These are phyloP conservation scores for Drosophila willistoni DNA, from an alignment of 1,140 invertebrate species.

Conservation along the genomic window DNA sequence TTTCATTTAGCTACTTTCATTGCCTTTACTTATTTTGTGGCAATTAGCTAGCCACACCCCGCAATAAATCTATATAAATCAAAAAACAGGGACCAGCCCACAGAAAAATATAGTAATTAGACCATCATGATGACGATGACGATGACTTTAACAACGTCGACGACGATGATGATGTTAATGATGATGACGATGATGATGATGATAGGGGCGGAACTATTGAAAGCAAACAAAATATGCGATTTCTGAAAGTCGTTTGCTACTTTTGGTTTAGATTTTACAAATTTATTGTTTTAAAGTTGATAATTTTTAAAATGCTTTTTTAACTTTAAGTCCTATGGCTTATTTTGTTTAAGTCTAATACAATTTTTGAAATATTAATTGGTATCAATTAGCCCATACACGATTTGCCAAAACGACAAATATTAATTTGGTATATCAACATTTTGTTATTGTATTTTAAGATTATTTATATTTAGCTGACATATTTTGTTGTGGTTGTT, in stretches of 20 bases:
- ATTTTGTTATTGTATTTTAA: slow-evolving; percentile 40
- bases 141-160: too few species aligned
- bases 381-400: slow-evolving; percentile 18
- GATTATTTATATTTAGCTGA: slow-evolving; percentile 55
- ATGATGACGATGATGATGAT: neutral
- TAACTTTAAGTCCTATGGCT: too few species aligned
- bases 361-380: neutral
- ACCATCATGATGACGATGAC: slow-evolving; percentile 4
- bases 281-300: too few species aligned
- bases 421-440: slow-evolving; percentile 16
- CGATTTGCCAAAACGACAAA: neutral
- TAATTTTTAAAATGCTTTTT: too few species aligned
- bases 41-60: slow-evolving; percentile 52
- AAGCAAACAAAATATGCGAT: slow-evolving; percentile 48
- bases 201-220: slow-evolving; percentile 18
- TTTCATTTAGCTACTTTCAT: slow-evolving; percentile 45
- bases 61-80: slow-evolving; percentile 52
- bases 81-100: slow-evolving; percentile 36
- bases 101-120: slow-evolving; percentile 41
- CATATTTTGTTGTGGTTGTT: slow-evolving; percentile 36
- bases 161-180: too few species aligned
- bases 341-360: too few species aligned
- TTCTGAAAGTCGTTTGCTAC: slow-evolving; percentile 25
- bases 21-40: slow-evolving; percentile 37
- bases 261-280: too few species aligned